A percentile compares a stretch with the other conserved stretches of the same genome.
phyloP scores from a whole-genome alignment of 2,888 invertebrate species.

The Tipula vernalis region DNA sequence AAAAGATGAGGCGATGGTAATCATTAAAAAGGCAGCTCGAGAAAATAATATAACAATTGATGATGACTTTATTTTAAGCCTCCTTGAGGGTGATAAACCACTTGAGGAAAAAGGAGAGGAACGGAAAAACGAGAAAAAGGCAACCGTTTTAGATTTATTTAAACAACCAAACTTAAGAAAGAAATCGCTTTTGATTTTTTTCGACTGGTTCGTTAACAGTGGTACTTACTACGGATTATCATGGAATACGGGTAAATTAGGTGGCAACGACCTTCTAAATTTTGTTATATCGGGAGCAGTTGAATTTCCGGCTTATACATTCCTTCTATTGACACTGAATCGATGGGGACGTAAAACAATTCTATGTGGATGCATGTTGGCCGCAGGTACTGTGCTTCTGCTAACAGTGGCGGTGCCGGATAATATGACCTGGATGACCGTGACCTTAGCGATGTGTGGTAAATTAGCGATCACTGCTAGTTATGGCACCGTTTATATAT shows the following conservation, averaged over 20 bases:
- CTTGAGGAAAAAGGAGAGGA: conserved; percentile 24
- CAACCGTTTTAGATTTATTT: conserved; percentile 46
- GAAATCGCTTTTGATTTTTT: conserved; percentile 55
- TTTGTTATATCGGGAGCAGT: conserved; percentile 62
- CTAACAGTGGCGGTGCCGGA: conserved; percentile 44
- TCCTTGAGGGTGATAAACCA: conserved; percentile 36
- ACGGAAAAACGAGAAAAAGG: conserved; percentile 12
- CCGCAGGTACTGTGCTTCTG: conserved; percentile 46
- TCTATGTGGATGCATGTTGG: conserved; percentile 54
- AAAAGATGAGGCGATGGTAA: conserved; percentile 45
- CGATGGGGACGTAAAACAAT: conserved; percentile 55
- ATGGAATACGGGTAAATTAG: conserved; percentile 59
- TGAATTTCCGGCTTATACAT: conserved; percentile 59
- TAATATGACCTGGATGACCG: conserved; percentile 40
- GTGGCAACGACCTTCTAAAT: conserved; percentile 59
- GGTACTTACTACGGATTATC: conserved; percentile 68
- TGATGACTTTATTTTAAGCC: conserved; percentile 39
- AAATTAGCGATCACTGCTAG: conserved; percentile 61
- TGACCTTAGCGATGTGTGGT: conserved; percentile 53
- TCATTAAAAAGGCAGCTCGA: conserved; percentile 48
- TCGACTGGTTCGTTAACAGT: conserved; percentile 66
- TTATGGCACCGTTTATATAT: conserved; percentile 60
- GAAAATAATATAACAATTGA: conserved; percentile 49
- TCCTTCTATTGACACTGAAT: conserved; percentile 52
- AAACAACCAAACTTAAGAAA: conserved; percentile 49